Base-by-base conservation (phyloP, 2,888 invertebrate genomes). In the Ennomos erosarius region DNA sequence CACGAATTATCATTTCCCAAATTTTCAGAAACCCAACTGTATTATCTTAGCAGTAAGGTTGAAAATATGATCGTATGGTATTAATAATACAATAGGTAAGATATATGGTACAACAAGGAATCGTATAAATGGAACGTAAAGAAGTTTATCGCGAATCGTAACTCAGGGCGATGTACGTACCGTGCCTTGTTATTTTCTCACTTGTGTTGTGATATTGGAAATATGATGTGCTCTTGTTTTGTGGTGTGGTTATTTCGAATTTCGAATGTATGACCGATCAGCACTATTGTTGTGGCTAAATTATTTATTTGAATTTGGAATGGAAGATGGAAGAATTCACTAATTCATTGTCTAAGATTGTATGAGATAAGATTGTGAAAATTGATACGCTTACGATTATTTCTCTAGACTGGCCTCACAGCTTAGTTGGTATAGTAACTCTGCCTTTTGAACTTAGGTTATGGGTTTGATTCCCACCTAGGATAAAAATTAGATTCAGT, bases 121-220 rank as follows among this genome's bases (percentile, higher is more conserved):
- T 70, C 60, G 64, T 70, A 68, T 69, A 70, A 69, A 65, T 65
- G 69, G 54, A 52, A 64, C 66, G 64, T 70, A 69, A 72, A 69
- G 67, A 70, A 66, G 61, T 70, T 69, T 72, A 72, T 72, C 69
- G 59, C 50, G 49, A 59, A 60, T 48, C 67, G 64, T 70, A 64
- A 65, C 65, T 71, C 64, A 63, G 44, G 52, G 57, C 54, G 62
- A 48, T 58, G 54, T 58, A 42, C 10, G 42, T 13, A 44, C 12
- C n/a, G n/a, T 11, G 35, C 47, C 55, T 55, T 60, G 55, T 55
- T 55, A 60, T 55, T 55, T 60, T 43, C 51, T 46, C 58, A 53
- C 58, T 59, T 59, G 53, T 44, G 53, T 33, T 48, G 34, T 54
- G 40, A 40, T 59, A 59, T 54, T 48, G 59, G 54, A 50, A 59